Percentiles rank a stretch among this genome's conserved stretches.
Conservation (phyloP, 2,888 invertebrate species). For the Thera obeliscata region DNA sequence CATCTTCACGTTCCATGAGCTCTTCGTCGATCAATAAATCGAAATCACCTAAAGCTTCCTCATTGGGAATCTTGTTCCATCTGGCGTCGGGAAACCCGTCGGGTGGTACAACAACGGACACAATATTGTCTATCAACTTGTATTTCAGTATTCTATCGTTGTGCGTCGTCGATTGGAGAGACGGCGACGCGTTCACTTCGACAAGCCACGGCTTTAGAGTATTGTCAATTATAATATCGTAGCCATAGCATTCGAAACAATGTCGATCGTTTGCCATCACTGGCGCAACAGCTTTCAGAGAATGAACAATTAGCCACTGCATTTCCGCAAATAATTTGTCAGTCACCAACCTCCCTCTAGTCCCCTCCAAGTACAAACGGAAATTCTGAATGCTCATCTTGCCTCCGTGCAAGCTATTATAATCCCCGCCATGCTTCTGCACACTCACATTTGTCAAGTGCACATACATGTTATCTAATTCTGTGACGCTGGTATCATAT, state of each 20-base stretch:
- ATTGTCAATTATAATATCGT: conserved; percentile 98
- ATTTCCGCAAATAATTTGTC: conserved; percentile 96
- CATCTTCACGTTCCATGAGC: conserved; percentile 87
- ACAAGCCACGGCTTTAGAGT: conserved; percentile 97
- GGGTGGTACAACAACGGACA: conserved; percentile 95
- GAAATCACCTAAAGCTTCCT: conserved; percentile 91
- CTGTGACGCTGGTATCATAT: conserved; percentile 95
- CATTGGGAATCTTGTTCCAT: conserved; percentile 92
- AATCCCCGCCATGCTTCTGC: conserved; percentile 98
- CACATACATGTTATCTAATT: conserved; percentile 96
- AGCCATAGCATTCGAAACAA: conserved; percentile 97
- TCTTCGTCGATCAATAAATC: conserved; percentile 95
- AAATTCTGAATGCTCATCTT: conserved; percentile 98
- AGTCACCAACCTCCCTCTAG: conserved; percentile 94
- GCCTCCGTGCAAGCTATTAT: conserved; percentile 97
- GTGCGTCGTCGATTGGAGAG: conserved; percentile 96
- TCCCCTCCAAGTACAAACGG: conserved; percentile 95
- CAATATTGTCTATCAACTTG: conserved; percentile 96
- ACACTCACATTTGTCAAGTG: conserved; percentile 99
- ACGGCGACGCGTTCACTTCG: conserved; percentile 98
- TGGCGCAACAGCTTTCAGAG: conserved; percentile 96
- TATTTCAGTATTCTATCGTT: conserved; percentile 97
- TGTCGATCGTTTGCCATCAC: conserved; percentile 97
- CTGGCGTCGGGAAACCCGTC: conserved; percentile 95
- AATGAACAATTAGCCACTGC: conserved; percentile 96